Base-by-base conservation (phyloP, 2,113 vertebrate genomes). In the Semnornis frantzii region DNA sequence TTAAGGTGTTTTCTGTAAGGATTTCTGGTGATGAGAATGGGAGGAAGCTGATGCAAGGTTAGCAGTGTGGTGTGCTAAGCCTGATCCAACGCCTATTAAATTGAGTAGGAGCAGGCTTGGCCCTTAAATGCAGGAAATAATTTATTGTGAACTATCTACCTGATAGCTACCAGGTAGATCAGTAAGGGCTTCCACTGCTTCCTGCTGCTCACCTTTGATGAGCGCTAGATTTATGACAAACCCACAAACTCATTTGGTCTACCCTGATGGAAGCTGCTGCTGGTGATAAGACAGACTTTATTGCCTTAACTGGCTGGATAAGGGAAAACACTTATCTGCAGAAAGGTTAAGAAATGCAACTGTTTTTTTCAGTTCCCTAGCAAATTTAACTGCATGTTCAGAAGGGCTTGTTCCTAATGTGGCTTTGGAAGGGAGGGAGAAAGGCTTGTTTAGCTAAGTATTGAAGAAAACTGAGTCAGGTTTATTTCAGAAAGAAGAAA, bases 121-220 rank as follows among this genome's bases (percentile, higher is more conserved):
- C 44, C 72, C 73, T 95, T 96, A 95, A 94, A 94, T 76, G 82
- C 50, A 65, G 82, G 87, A 89, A 90, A 90, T 95, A 90, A 73
- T 96, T 93, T 91, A 92, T 87, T 93, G 71, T 71, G 82, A 95
- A 10, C 82, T 92, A 84, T 94, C 94, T 76, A 74, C 71, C 65
- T 92, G 86, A 85, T 87, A 94, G 70, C 83, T 87, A 68, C 87
- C 90, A 87, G 84, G 74, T 87, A 90, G 90, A 96, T 97, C 89
- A 87, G 74, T 94, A 95, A 83, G 73, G 60, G n/a, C 76, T 96
- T 88, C 79, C 91, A 55, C 80, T 83, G 55, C 93, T 93, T 94
- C 92, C 88, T 94, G 91, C 73, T 9, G 30, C 85, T 94, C 85
- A 92, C 85, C 78, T 94, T 92, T 96, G 89, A 95, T 94, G 91